Conservation (phyloP, 2,113 vertebrate species). For the Ammodytes dubius region DNA sequence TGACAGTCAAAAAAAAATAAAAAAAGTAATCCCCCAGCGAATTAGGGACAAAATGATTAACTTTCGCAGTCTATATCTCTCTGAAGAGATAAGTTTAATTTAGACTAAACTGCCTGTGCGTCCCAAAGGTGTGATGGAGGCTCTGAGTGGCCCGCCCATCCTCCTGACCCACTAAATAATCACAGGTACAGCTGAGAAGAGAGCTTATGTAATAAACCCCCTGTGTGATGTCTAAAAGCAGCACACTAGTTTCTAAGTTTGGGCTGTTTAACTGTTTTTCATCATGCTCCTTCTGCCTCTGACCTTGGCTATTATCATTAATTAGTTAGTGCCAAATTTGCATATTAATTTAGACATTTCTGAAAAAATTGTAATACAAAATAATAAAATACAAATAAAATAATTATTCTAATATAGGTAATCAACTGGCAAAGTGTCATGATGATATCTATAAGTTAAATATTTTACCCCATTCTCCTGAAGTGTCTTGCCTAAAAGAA, state of each 20-base stretch:
- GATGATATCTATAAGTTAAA: too few species aligned
- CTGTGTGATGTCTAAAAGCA: constrained; percentile 8
- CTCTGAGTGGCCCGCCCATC: constrained; percentile 20
- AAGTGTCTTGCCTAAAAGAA: constrained; percentile 7
- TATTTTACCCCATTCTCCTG: too few species aligned
- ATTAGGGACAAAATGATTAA: constrained; percentile 54
- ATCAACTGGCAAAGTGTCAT: too few species aligned
- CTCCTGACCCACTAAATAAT: constrained; percentile 41
- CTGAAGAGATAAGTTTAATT: constrained; percentile 63
- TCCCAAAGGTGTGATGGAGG: constrained; percentile 24
- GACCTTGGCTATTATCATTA: constrained; percentile 56
- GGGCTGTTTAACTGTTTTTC: constrained; percentile 31
- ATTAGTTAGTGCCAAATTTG: too few species aligned
- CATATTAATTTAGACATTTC: too few species aligned
- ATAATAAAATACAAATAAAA: too few species aligned
- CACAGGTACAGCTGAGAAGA: constrained; percentile 6
- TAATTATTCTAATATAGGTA: too few species aligned
- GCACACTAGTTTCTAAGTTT: constrained; percentile 32
- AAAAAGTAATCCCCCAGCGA: constrained; percentile 48
- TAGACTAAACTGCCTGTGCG: constrained; percentile 38
- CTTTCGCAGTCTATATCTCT: constrained; percentile 33
- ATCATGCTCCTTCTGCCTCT: constrained; percentile 14
- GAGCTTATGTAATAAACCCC: constrained; percentile 29
- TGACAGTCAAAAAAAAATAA: constrained; percentile 38
- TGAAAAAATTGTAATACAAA: too few species aligned